Percentiles rank a stretch among this genome's conserved stretches.
phyloP scores from a whole-genome alignment of 2,888 invertebrate species.

The Apotomis betuletana region DNA sequence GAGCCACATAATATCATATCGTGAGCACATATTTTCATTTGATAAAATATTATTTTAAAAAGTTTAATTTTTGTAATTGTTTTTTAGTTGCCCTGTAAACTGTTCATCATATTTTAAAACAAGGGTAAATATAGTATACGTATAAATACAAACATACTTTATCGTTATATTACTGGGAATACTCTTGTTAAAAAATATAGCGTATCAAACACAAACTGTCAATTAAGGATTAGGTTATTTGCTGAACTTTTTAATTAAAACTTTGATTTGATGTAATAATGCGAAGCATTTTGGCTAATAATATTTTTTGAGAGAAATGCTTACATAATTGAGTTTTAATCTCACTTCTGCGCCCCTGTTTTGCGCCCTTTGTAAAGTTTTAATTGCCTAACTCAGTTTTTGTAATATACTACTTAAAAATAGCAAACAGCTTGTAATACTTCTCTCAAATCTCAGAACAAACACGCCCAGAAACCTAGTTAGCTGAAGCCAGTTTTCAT shows the following conservation, averaged over 20 bases:
- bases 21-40: neutral
- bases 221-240: neutral
- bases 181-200: too few relatives aligned
- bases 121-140: too few relatives aligned
- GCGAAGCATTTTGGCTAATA: constrained; percentile 12
- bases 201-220: too few relatives aligned
- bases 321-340: constrained; percentile 35
- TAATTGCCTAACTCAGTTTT: constrained; percentile 34
- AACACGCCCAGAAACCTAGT: too few relatives aligned
- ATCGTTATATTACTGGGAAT: too few relatives aligned
- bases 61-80: too few relatives aligned
- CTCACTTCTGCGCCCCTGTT: constrained; percentile 21
- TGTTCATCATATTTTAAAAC: too few relatives aligned
- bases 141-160: too few relatives aligned
- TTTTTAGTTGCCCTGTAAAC: too few relatives aligned
- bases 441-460: neutral
- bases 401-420: constrained; percentile 11
- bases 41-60: too few relatives aligned
- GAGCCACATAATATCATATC: too few relatives aligned
- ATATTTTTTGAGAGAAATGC: constrained; percentile 27
- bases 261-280: constrained; percentile 16
- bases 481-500: too few relatives aligned
- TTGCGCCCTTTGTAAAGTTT: constrained; percentile 37
- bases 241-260: constrained; percentile 32
- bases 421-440: neutral